Evolutionary conservation across 1,140 invertebrate genomes (phyloP).

Genomic region (Pseudomyrmex sp.): DNA sequence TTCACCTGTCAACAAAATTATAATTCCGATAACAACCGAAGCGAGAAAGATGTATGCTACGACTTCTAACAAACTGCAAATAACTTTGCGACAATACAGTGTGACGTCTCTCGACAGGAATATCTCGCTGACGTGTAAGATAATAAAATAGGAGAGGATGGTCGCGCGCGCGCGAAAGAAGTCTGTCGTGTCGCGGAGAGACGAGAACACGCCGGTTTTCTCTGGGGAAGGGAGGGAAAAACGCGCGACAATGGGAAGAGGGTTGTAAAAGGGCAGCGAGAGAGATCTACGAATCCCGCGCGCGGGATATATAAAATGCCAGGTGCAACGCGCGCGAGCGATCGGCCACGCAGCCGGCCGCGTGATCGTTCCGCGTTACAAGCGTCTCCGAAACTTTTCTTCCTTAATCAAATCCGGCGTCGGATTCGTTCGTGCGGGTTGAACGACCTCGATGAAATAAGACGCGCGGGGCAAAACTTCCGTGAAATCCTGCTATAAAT

Average conservation of each 20-base stretch:
- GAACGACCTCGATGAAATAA: constrained; percentile 18
- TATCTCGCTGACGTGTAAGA: constrained; percentile 31
- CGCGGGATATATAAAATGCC: constrained; percentile 35
- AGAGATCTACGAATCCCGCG: not conserved
- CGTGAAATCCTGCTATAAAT: constrained; percentile 21
- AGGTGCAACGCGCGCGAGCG: constrained; percentile 34
- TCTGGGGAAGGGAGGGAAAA: not conserved
- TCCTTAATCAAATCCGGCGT: constrained; percentile 34
- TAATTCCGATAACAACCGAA: not conserved
- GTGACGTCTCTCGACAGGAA: constrained; percentile 1
- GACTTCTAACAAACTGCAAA: constrained; percentile 29
- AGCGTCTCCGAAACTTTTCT: not conserved
- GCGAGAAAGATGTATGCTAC: not conserved
- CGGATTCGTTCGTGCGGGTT: constrained; percentile 18
- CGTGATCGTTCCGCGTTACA: constrained; percentile 1
- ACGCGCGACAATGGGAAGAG: constrained; percentile 24
- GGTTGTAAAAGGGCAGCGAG: constrained; percentile 36
- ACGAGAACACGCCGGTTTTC: constrained; percentile 25
- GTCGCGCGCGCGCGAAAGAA: not conserved
- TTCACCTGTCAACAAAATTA: too few relatives aligned
- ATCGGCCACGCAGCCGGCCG: constrained; percentile 1
- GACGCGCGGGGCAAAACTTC: constrained; percentile 6
- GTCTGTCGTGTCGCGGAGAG: not conserved
- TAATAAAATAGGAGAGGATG: constrained; percentile 17
- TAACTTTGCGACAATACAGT: constrained; percentile 29